Base-by-base conservation (phyloP, 1,140 invertebrate genomes). In the Penaeus indicus region DNA sequence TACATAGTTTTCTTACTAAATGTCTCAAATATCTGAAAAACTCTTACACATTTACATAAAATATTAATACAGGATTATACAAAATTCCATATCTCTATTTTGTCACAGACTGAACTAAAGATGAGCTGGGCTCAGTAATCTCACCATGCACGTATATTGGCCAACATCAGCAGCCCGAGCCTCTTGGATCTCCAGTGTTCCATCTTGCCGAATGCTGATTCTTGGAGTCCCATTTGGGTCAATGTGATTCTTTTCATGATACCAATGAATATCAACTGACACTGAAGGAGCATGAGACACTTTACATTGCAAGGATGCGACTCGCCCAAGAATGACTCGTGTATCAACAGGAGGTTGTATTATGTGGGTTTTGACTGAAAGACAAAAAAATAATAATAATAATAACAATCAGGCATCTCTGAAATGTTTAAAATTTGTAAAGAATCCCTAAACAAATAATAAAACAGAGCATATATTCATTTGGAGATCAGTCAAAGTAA, bases 181-280 rank as follows among this genome's bases (percentile, higher is more conserved):
- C 86, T 94, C 92, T 27, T 90, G 91, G 25, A 94, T 94, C 25
- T 92, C 91, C 16, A 94, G 91, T 19, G 92, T 94, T 13, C 94
- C 94, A 90, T 94, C 92, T n/a, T 81, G 27, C 16, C 90, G 89
- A 25, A 94, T 90, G 81, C 92, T 92, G 42, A 92, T 92, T 72
- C 92, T 85, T 67, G 87, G 84, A 62, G 83, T 89, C 22, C 86
- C 90, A 32, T 84, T 89, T 32, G 81, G 27, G 21, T 85, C 67
- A 60, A 91, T 89, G 47, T 54, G 32, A 63, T 84, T 83, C 92
- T 95, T 95, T 92, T 97, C 96, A 91, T 97, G 96, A 93, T 96
- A 97, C 98, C 98, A 99, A 90, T 96, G 95, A 90, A 99, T 95
- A 90, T 96, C 95, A 91, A 96, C 97, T n/a, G 96, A 95, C n/a